Evolutionary conservation across 2,888 invertebrate genomes (phyloP).

Genomic region (Cephus spinipes): DNA sequence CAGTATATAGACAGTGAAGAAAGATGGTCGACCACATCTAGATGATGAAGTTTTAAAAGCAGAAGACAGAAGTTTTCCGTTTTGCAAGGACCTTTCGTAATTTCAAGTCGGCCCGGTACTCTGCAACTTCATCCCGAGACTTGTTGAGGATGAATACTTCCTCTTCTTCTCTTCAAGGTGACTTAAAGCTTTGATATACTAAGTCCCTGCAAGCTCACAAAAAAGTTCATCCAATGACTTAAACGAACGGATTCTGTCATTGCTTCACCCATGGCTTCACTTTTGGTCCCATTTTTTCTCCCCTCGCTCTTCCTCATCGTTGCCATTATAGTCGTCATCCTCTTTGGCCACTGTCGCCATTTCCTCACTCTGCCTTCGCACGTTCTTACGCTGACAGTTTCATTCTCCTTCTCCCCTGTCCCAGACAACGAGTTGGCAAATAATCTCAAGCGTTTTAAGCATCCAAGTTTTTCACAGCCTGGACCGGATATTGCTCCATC

Average conservation of each 20-base stretch:
- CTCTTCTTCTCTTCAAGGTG: neutral
- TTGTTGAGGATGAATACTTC: neutral
- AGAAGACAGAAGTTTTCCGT: neutral
- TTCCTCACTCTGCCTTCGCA: neutral
- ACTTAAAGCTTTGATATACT: neutral
- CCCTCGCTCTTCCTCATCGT: neutral
- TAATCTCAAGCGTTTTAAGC: slow-evolving; percentile 23
- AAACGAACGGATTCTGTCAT: neutral
- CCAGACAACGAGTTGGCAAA: slow-evolving; percentile 6
- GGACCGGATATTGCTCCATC: slow-evolving; percentile 21
- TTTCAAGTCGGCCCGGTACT: neutral
- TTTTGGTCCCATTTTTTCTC: neutral
- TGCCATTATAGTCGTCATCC: neutral
- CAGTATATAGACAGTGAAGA: neutral
- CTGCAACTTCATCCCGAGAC: neutral
- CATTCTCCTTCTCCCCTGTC: neutral
- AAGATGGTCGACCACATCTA: neutral
- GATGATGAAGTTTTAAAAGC: neutral
- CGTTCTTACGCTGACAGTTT: neutral
- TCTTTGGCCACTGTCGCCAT: neutral
- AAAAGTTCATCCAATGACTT: neutral
- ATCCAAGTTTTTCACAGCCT: slow-evolving; percentile 16
- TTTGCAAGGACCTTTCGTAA: neutral
- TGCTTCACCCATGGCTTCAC: neutral
- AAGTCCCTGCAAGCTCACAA: neutral